Base-by-base conservation (phyloP, 2,797 vertebrate species). In the Schizopygopsis malacanthus region DNA sequence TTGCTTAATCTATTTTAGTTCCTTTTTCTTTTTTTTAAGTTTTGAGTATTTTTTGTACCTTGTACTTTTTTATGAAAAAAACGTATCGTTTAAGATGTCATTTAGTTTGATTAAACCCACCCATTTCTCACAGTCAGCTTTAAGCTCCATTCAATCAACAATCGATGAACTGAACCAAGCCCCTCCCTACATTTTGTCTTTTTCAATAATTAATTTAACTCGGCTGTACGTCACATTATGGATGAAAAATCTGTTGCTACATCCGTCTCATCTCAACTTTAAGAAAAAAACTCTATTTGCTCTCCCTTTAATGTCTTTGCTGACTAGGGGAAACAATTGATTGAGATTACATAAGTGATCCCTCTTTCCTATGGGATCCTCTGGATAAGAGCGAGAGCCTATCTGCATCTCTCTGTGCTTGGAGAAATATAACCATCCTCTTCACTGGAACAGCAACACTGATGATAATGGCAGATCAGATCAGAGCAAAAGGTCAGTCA, bases 401-500 rank as follows among this genome's bases (percentile, higher is more conserved):
- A 89, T 88, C 89, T 87, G 71, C 45, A 91, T 91, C 89, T 87
- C 89, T 33, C 3, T 4, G 84, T 89, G 89, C 90, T 89, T 28
- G 10, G 56, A 86, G 90, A 88, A 86, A 90, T 91, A 87, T 90
- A 86, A 89, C 91, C 87, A 89, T 93, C 89, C 72, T 86, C 87
- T 93, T 90, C 91, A 91, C 93, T 93, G 92, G 90, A 91, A 89
- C 88, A 91, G 91, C 90, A 91, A 91, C 91, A 87, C 87, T 93
- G 92, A 93, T 91, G 92, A 90, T 93, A 92, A 92, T 90, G 88
- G 87, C 83, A 88, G 90, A 93, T 93, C 89, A 89, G 92, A 94
- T 94, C 90, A 89, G 91, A 91, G 91, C 86, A 90, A 93, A 93
- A 94, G 93, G 94, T 93, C 93, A 93, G 81, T 82, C 81, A 90